These are phyloP conservation scores for Choreutis nemorana DNA, from an alignment of 2,888 invertebrate species.

Conservation along the genomic window DNA sequence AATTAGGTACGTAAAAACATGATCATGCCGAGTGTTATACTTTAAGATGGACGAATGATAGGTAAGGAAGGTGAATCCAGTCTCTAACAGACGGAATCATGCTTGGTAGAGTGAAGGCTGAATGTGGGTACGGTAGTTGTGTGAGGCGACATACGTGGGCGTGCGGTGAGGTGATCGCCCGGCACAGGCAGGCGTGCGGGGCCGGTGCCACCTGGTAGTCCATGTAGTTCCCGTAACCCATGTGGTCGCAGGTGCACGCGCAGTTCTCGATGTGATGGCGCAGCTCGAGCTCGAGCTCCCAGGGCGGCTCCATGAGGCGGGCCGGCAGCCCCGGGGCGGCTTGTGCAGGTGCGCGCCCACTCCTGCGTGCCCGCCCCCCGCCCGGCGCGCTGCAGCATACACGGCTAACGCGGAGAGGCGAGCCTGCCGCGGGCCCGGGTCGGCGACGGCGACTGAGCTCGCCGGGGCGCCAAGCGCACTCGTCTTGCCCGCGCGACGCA, in stretches of 20 bases:
- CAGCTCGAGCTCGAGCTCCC: slow-evolving; percentile 83
- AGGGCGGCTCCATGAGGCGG: slow-evolving; percentile 61
- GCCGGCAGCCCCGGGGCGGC: slow-evolving; percentile 27
- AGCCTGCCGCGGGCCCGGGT: slow-evolving; percentile 39
- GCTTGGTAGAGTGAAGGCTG: neutral
- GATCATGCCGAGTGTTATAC: too few species aligned
- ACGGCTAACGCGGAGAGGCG: too few species aligned
- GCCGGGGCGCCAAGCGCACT: slow-evolving; percentile 38
- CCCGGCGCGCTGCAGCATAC: slow-evolving; percentile 35
- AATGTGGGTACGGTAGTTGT: slow-evolving; percentile 10
- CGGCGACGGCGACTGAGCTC: slow-evolving; percentile 43
- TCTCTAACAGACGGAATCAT: neutral
- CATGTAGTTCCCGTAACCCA: slow-evolving; percentile 93
- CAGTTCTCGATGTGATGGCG: slow-evolving; percentile 89
- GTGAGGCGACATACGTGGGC: slow-evolving; percentile 51
- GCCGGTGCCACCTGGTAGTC: slow-evolving; percentile 81
- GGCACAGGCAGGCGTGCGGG: slow-evolving; percentile 58
- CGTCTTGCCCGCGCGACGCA: slow-evolving; percentile 32
- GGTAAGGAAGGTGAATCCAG: slow-evolving; percentile 9
- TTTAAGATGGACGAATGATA: slow-evolving; percentile 21
- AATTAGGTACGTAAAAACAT: too few species aligned
- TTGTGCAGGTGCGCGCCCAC: slow-evolving; percentile 39
- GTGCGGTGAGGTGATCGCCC: slow-evolving; percentile 61
- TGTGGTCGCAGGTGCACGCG: slow-evolving; percentile 91
- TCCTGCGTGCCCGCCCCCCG: slow-evolving; percentile 45